A percentile compares a stretch with the other conserved stretches of the same genome.
Evolutionary conservation across 2,113 vertebrate genomes (phyloP).

Genomic region (Chiloscyllium plagiosum): DNA sequence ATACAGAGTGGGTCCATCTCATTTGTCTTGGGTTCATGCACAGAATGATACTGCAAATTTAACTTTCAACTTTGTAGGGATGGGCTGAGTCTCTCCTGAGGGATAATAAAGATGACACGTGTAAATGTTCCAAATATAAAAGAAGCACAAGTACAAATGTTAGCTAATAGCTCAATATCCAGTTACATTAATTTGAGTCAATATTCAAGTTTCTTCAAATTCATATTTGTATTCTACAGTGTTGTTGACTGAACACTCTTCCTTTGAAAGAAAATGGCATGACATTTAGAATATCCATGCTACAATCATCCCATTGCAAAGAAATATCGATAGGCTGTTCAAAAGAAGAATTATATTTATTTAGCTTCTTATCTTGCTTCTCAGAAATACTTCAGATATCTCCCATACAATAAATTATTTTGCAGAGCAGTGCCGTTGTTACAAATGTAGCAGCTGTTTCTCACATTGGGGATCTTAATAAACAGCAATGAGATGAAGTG

Average conservation of each 20-base stretch:
- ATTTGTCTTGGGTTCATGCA: conserved; percentile 1
- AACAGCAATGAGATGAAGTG: background rate
- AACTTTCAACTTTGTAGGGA: background rate
- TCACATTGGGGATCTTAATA: background rate
- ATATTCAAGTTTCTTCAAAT: background rate
- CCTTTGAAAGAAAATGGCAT: background rate
- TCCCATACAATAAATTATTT: background rate
- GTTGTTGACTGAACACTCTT: background rate
- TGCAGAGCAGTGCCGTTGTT: background rate
- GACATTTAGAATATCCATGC: conserved; percentile 8
- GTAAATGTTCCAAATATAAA: background rate
- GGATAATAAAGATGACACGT: background rate
- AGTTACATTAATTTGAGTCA: background rate
- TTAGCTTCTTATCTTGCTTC: background rate
- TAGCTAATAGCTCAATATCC: background rate
- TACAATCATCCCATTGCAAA: background rate
- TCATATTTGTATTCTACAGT: background rate
- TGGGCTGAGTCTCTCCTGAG: background rate
- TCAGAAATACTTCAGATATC: background rate
- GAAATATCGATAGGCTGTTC: background rate
- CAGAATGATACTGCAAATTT: background rate
- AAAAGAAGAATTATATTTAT: background rate
- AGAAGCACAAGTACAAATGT: background rate
- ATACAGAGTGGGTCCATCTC: background rate
- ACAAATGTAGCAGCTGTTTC: background rate